Base-by-base conservation (phyloP, 1,140 invertebrate genomes). In the Drosophila varians region DNA sequence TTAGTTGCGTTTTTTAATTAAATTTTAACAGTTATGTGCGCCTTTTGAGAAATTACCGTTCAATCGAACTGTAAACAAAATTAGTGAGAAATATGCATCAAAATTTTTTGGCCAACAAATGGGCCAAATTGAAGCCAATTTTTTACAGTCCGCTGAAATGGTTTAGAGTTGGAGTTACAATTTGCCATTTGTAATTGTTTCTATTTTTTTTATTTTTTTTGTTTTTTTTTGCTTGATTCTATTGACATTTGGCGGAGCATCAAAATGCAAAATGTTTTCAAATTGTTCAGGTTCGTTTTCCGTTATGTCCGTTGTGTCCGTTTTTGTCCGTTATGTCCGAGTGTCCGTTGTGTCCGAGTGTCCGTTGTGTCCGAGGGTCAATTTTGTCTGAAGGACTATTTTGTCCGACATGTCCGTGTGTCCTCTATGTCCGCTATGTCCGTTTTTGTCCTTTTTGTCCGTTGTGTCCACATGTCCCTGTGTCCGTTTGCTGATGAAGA, bases 401-500 rank as follows among this genome's bases (percentile, higher is more conserved):
- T n/a, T n/a, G n/a, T n/a, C n/a, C n/a, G n/a, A 12, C 12, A 4
- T 16, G 11, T 34, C 19, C 38, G 1, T 9, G 9, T 55, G 26
- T 36, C 40, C n/a, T 8, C 19, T 38, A n/a, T n/a, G n/a, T 34
- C 42, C 9, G 8, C 16, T n/a, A 3, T 19, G 38, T 61, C 26
- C 51, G 34, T 14, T n/a, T n/a, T 36, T 4, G 5, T 60, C 60
- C 34, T 51, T 18, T 57, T n/a, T n/a, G n/a, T n/a, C n/a, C n/a
- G n/a, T 14, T 19, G 4, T 16, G 11, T 34, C 19, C 38, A 1
- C 5, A 4, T 55, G 26, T 36, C 40, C n/a, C 8, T 25, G 16
- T 64, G 78, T 77, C 74, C 79, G 79, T 57, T 72, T 68, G 72
- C 58, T 79, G 76, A 87, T 86, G 82, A 87, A 86, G 82, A 86